These are phyloP conservation scores for Nyctereutes procyonoides DNA, from an alignment of 2,113 vertebrate species.

Conservation along the genomic window DNA sequence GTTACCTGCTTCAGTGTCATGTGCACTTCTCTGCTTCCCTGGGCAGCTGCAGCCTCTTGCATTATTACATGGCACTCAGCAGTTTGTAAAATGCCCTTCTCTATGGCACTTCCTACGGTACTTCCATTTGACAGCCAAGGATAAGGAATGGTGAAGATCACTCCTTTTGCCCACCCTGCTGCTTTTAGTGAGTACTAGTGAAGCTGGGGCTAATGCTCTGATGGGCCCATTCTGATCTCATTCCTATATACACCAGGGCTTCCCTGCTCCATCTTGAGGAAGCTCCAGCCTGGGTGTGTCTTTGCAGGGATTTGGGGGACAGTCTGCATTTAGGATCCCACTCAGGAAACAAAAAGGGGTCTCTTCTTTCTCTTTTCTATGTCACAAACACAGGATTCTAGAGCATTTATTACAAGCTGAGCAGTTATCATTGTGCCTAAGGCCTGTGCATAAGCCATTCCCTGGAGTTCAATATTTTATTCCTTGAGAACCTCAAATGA, in stretches of 20 bases:
- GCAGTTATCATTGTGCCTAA: neutral
- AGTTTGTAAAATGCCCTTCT: neutral
- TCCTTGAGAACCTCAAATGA: neutral
- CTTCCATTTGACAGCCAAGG: neutral
- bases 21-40: neutral
- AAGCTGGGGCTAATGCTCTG: neutral
- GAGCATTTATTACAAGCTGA: neutral
- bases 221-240: neutral
- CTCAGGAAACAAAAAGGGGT: neutral
- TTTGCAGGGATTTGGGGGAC: neutral
- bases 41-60: neutral
- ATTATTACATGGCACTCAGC: neutral
- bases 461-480: neutral
- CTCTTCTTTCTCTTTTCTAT: neutral
- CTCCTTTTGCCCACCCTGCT: neutral
- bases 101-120: neutral
- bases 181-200: neutral
- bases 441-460: neutral
- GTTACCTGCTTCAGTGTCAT: accelerated
- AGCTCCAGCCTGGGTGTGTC: neutral
- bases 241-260: no score
- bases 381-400: neutral
- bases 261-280: neutral
- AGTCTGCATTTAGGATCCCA: neutral
- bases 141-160: neutral